A percentile compares a stretch with the other conserved stretches of the same genome.
These are phyloP conservation scores for Oscheius sp. DNA, from an alignment of 2,888 invertebrate genomes.

Conservation along the genomic window DNA sequence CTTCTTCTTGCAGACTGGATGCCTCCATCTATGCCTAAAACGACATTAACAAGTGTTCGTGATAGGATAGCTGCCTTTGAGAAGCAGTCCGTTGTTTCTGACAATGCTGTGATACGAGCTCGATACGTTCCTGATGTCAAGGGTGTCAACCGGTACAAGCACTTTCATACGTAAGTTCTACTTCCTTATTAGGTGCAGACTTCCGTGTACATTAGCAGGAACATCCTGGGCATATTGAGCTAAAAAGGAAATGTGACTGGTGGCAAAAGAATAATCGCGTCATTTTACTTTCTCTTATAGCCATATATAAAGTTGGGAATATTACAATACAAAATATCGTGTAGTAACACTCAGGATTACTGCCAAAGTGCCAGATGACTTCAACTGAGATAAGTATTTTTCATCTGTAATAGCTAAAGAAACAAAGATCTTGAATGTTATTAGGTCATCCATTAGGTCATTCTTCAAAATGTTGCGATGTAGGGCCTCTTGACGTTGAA, in stretches of 20 bases:
- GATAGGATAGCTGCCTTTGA: slow-evolving; percentile 54
- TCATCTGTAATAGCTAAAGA: too few species aligned
- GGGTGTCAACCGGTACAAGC: slow-evolving; percentile 67
- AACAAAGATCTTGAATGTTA: background rate
- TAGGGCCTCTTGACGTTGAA: too few species aligned
- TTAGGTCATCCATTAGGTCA: too few species aligned
- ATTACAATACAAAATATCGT: too few species aligned
- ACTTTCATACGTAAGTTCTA: slow-evolving; percentile 64
- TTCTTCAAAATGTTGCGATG: too few species aligned
- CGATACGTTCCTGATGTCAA: slow-evolving; percentile 63
- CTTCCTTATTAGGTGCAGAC: background rate
- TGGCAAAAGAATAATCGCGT: background rate
- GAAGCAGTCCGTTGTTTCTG: slow-evolving; percentile 19
- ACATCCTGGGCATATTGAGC: too few species aligned
- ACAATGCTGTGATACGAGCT: slow-evolving; percentile 61
- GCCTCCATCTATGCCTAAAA: slow-evolving; percentile 32
- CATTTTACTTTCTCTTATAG: too few species aligned
- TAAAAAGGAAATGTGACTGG: too few species aligned
- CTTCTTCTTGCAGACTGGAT: slow-evolving; percentile 4
- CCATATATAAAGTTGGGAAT: too few species aligned
- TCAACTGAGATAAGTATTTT: background rate
- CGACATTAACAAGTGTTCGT: slow-evolving; percentile 41
- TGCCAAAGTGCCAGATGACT: background rate
- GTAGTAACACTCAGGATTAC: too few species aligned
- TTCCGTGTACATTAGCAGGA: too few species aligned